Conservation (phyloP, 2,888 invertebrate genomes). For the Pandemis cinnamomeana region DNA sequence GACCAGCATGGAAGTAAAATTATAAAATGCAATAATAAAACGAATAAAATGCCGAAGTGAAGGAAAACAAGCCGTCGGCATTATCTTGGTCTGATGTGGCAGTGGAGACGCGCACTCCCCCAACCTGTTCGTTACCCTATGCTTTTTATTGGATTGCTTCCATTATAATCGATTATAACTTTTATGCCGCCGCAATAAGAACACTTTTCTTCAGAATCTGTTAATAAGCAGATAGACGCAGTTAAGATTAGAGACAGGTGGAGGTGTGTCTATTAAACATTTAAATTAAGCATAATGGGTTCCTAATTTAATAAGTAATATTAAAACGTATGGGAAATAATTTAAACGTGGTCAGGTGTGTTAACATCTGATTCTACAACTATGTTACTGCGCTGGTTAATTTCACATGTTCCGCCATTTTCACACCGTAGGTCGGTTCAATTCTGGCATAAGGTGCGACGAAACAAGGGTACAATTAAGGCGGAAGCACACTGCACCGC, state of each 20-base stretch:
- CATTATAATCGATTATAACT: slow-evolving; percentile 48
- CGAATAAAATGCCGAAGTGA: too few species aligned
- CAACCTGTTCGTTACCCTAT: slow-evolving; percentile 58
- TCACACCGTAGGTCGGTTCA: slow-evolving; percentile 29
- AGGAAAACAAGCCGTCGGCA: not conserved
- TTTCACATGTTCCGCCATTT: slow-evolving; percentile 24
- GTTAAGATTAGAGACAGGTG: slow-evolving; percentile 68
- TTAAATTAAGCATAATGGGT: slow-evolving; percentile 68
- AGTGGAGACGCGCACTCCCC: slow-evolving; percentile 41
- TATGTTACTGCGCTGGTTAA: slow-evolving; percentile 18
- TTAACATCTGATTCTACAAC: slow-evolving; percentile 10
- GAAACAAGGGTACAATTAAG: slow-evolving; percentile 83
- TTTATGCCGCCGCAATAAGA: slow-evolving; percentile 48
- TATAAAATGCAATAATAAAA: too few species aligned
- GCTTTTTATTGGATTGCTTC: slow-evolving; percentile 49
- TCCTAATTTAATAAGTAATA: slow-evolving; percentile 47
- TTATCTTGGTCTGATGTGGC: slow-evolving; percentile 1
- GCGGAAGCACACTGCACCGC: slow-evolving; percentile 69
- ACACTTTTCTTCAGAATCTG: slow-evolving; percentile 40
- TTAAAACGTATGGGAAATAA: slow-evolving; percentile 23
- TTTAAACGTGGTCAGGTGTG: not conserved
- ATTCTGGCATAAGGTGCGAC: slow-evolving; percentile 38
- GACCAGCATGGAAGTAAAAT: too few species aligned
- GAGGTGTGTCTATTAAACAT: slow-evolving; percentile 66
- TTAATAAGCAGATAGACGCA: slow-evolving; percentile 35